Evolutionary conservation across 2,113 vertebrate species (phyloP), one percentile per base, ranked within the genome.

Genomic region (Spilogale gracilis): DNA sequence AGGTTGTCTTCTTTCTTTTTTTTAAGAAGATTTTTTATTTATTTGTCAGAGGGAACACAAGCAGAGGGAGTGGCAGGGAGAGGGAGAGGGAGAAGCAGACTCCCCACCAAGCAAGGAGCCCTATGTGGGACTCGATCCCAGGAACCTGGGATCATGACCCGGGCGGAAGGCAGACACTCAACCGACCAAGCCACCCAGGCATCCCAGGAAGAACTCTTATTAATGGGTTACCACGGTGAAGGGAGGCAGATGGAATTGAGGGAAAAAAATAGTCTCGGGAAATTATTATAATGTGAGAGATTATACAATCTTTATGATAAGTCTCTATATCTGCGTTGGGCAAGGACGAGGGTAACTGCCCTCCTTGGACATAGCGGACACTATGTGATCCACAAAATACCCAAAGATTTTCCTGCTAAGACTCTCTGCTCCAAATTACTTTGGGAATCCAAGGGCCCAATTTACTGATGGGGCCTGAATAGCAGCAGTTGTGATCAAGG

Each of bases 351-450:
- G 30, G 71, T 43, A 69, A 78, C 1, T 48, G 18, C 76, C 82
- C 12, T 14, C 27, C 71, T 81, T 69, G 43, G 21, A 79, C 48
- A 58, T 74, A 17, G 32, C 30, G 0, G 32, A 79, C 13, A 60
- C 25, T 8, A 14, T 10, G 1, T 65, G 30, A 61, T 67, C 82
- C 38, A 61, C 32, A 91, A 91, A 91, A 60, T 54, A 52, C 16
- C 85, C 67, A 25, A 52, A 94, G 65, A 81, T 61, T 43, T 69
- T 69, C 52, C 91, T 79, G 52, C 84, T 60, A 69, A 92, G 81
- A 60, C n/a, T 32, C 45, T 78, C n/a, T 60, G 43, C 38, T 93
- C 48, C 67, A 45, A 45, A 48, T 76, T 69, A 73, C 63, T 80
- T 9, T 71, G 25, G 65, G 25, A 89, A 71, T 48, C 23, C 43